A percentile compares a stretch with the other conserved stretches of the same genome.
phyloP scores from a whole-genome alignment of 2,888 invertebrate genomes.

The Lasioglossum marginatum region DNA sequence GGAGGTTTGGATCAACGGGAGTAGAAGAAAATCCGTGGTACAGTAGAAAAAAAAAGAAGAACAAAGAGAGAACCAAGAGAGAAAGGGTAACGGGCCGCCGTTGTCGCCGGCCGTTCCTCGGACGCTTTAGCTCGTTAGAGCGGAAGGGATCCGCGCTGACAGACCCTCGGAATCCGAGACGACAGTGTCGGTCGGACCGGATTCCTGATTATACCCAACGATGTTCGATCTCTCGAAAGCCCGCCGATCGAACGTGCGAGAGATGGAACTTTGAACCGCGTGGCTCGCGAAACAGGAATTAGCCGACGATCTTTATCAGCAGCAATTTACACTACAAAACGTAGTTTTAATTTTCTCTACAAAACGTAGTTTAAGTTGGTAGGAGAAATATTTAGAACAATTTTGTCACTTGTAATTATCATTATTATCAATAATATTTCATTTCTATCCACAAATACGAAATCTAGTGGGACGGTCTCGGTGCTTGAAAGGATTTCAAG shows the following conservation, averaged over 20 bases:
- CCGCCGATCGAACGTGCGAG: conserved; percentile 12
- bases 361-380: no score
- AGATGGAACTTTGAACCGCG: conserved; percentile 49
- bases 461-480: no score
- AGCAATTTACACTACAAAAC: background rate
- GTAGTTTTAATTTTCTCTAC: no score
- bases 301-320: background rate
- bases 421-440: no score
- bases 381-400: no score
- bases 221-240: conserved; percentile 31
- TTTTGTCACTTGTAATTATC: no score
- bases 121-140: conserved; percentile 66
- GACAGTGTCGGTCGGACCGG: conserved; percentile 56
- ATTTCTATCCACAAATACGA: no score
- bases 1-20: conserved; percentile 4
- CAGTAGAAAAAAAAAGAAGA: background rate
- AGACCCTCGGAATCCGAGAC: conserved; percentile 63
- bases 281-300: conserved; percentile 26
- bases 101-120: conserved; percentile 55
- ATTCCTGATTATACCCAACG: conserved; percentile 39
- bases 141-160: conserved; percentile 70
- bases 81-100: conserved; percentile 46
- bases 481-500: no score
- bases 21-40: background rate
- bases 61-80: background rate